These are phyloP conservation scores for Marisa cornuarietis DNA, from an alignment of 1,140 invertebrate species.

Conservation along the genomic window DNA sequence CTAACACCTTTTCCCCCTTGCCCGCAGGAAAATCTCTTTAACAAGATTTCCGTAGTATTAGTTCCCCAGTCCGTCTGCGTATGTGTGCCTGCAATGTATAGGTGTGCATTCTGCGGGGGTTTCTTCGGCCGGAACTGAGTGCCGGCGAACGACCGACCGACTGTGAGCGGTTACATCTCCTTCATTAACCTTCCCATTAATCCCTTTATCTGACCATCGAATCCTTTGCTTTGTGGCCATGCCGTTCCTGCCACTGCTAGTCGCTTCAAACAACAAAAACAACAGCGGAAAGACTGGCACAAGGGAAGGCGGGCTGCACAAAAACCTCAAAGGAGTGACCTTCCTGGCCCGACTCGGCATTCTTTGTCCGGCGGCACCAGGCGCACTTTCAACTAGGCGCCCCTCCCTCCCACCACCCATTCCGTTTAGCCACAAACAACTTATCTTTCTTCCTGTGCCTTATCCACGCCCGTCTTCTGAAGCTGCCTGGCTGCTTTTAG, in stretches of 20 bases:
- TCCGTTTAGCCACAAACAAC: neutral
- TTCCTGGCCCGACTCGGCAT: too few species aligned
- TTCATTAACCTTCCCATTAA: slow-evolving; percentile 1
- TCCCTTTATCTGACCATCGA: neutral
- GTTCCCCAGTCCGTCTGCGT: neutral
- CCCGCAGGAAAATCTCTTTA: neutral
- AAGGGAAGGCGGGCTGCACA: too few species aligned
- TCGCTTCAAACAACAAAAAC: too few species aligned
- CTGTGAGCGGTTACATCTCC: neutral
- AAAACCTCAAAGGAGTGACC: too few species aligned
- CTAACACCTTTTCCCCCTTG: slow-evolving; percentile 10
- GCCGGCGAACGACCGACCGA: neutral
- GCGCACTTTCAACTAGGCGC: too few species aligned
- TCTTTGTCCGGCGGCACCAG: too few species aligned
- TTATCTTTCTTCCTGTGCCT: neutral
- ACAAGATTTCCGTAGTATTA: slow-evolving; percentile 2
- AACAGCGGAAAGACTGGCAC: too few species aligned
- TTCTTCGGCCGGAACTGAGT: too few species aligned
- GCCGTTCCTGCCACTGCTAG: too few species aligned
- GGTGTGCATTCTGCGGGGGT: neutral
- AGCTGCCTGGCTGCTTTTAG: neutral
- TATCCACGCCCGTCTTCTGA: neutral
- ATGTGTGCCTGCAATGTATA: neutral
- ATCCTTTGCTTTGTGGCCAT: too few species aligned
- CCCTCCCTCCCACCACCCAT: neutral